These are phyloP conservation scores for Microtus pennsylvanicus DNA, from an alignment of 2,113 vertebrate genomes.

Conservation along the genomic window DNA sequence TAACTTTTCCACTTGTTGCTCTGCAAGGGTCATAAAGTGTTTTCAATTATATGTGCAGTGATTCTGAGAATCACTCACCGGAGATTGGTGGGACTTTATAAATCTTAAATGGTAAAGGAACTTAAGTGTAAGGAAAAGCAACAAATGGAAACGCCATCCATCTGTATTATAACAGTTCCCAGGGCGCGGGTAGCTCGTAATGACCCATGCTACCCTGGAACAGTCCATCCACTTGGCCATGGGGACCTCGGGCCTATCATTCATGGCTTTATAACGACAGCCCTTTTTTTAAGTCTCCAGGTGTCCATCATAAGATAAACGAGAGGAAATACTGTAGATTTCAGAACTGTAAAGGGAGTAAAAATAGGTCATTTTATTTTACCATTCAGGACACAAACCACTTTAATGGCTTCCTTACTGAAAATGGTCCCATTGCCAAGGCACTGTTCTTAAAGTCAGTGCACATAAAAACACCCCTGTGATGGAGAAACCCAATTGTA, in stretches of 20 bases:
- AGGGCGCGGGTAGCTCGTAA: background rate
- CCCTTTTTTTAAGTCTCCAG: constrained; percentile 45
- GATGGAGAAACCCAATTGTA: constrained; percentile 47
- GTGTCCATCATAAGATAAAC: constrained; percentile 68
- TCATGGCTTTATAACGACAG: constrained; percentile 34
- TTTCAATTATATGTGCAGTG: constrained; percentile 61
- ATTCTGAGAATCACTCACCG: constrained; percentile 68
- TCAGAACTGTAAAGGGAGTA: constrained; percentile 68
- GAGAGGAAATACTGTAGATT: constrained; percentile 50
- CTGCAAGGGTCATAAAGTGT: constrained; percentile 46
- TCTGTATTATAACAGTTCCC: background rate
- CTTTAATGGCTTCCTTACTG: constrained; percentile 65
- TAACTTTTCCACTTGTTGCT: constrained; percentile 60
- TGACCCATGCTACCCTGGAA: background rate
- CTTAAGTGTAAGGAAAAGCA: constrained; percentile 37
- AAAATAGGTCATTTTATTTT: constrained; percentile 74
- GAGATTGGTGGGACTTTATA: constrained; percentile 54
- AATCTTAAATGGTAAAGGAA: constrained; percentile 53
- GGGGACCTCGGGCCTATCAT: background rate
- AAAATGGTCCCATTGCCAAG: constrained; percentile 60
- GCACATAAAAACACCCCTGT: constrained; percentile 59
- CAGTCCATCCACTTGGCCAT: background rate
- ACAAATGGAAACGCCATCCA: background rate
- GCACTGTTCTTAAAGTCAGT: background rate
- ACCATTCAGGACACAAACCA: constrained; percentile 64